Conservation (phyloP, 1,140 invertebrate genomes). For the Epicauta chinensis region DNA sequence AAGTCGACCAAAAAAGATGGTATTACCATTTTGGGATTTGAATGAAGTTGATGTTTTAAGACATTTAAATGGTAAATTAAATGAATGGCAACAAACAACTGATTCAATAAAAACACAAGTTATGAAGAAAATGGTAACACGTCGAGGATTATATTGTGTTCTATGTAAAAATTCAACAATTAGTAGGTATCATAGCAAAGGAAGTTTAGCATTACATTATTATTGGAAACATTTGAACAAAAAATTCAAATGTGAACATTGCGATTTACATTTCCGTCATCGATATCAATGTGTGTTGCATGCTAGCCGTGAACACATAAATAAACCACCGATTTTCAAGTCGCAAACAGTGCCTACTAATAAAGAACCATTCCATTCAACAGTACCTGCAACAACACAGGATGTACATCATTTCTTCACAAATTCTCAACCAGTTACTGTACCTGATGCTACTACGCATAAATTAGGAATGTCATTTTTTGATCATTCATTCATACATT, state of each 20-base stretch:
- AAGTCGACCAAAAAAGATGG: conserved; percentile 45
- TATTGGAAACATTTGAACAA: conserved; percentile 37
- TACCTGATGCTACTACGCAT: conserved; percentile 39
- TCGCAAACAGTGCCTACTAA: conserved; percentile 30
- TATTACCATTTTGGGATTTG: conserved; percentile 35
- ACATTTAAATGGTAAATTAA: conserved; percentile 30
- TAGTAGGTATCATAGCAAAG: conserved; percentile 36
- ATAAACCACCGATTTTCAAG: conserved; percentile 21
- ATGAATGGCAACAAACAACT: conserved; percentile 24
- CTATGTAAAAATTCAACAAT: conserved; percentile 35
- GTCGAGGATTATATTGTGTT: conserved; percentile 34
- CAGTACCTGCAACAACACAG: conserved; percentile 27
- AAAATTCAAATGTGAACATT: conserved; percentile 43
- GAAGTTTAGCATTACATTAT: conserved; percentile 35
- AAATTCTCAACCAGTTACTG: conserved; percentile 29
- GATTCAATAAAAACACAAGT: conserved; percentile 4
- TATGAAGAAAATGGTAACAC: conserved; percentile 33
- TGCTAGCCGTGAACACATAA: conserved; percentile 39
- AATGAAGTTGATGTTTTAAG: conserved; percentile 34
- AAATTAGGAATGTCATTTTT: conserved; percentile 41
- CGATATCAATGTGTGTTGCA: conserved; percentile 45
- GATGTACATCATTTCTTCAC: conserved; percentile 31
- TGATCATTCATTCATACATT: conserved; percentile 40
- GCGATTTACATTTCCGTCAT: conserved; percentile 39
- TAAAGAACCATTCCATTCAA: conserved; percentile 34